Conservation (phyloP, 2,888 invertebrate species). For the Zootermopsis nevadensis region DNA sequence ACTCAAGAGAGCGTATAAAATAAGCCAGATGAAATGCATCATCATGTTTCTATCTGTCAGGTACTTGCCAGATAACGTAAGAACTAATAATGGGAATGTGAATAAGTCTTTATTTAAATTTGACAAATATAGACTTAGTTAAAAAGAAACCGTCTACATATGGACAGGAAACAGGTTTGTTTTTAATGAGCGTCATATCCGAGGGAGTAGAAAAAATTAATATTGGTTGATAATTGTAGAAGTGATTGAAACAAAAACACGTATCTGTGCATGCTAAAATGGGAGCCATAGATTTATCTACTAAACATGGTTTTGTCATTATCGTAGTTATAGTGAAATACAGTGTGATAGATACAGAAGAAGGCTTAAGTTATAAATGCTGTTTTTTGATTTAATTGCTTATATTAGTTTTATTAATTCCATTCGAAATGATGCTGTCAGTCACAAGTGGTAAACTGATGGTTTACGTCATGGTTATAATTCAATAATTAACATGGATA, state of each 20-base stretch:
- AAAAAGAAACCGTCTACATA: neutral
- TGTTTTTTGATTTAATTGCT: constrained; percentile 14
- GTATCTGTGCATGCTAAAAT: neutral
- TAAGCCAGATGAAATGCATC: too few species aligned
- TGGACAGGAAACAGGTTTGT: constrained; percentile 2
- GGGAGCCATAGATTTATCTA: constrained; percentile 13
- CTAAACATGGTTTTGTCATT: constrained; percentile 38
- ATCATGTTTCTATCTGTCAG: too few species aligned
- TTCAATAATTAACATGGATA: neutral
- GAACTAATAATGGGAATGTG: too few species aligned
- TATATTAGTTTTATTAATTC: constrained; percentile 31
- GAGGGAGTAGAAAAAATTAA: neutral
- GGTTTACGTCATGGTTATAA: neutral
- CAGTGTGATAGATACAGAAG: constrained; percentile 26
- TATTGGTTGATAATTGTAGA: neutral
- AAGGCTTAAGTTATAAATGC: constrained; percentile 33
- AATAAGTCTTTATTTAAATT: too few species aligned
- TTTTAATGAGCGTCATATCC: neutral
- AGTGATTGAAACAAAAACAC: constrained; percentile 20
- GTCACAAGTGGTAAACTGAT: neutral
- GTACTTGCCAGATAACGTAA: too few species aligned
- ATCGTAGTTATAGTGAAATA: constrained; percentile 15
- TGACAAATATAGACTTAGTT: constrained; percentile 11
- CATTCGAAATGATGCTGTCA: constrained; percentile 4
- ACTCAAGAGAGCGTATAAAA: too few species aligned